Evolutionary conservation across 2,888 invertebrate genomes (phyloP), one percentile per base, ranked within the genome.

Genomic region (Hirtodrosophila trivittata): DNA sequence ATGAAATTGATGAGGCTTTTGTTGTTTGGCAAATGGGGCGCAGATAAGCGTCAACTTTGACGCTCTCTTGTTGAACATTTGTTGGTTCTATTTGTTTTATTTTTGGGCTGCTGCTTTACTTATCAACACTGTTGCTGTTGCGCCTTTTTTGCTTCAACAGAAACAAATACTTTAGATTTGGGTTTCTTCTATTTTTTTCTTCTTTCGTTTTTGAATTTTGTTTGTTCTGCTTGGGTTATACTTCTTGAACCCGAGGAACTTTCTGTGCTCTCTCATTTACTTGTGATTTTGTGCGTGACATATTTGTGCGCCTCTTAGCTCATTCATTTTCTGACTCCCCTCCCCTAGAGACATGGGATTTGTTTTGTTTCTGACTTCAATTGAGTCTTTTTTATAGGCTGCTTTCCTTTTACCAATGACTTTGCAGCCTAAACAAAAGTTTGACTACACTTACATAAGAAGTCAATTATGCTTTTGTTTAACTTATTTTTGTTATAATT

Each of bases 11-110:
- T 81, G 78, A 67, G 82, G 62, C 72, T 84, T 59, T 74, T 71
- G 84, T 80, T 84, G 82, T 77, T 76, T 77, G 84, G 82, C 77
- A 80, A 80, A 80, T 80, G 84, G 81, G 84, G 72, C 78, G 75
- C 66, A 84, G 78, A 80, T 80, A 80, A 80, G 78, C 82, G 72
- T 69, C 77, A 84, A 84, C 77, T 80, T 77, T 81, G 84, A 81
- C 75, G 77, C 84, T 71, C 64, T 72, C 45, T 55, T 67, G 51
- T 39, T 39, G 49, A 26, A 41, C 42, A 30, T 33, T 47, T 47
- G 18, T 30, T 59, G 50, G 38, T 38, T 54, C 37, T 37, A 49
- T 47, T 35, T 12, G 12, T 39, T 71, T 47, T 47, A 13, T 38
- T 72, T 47, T 49, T 33, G 46, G 47, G n/a, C 42, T 43, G 16